Conservation (phyloP, 2,888 invertebrate genomes). For the Drosophila cognata region DNA sequence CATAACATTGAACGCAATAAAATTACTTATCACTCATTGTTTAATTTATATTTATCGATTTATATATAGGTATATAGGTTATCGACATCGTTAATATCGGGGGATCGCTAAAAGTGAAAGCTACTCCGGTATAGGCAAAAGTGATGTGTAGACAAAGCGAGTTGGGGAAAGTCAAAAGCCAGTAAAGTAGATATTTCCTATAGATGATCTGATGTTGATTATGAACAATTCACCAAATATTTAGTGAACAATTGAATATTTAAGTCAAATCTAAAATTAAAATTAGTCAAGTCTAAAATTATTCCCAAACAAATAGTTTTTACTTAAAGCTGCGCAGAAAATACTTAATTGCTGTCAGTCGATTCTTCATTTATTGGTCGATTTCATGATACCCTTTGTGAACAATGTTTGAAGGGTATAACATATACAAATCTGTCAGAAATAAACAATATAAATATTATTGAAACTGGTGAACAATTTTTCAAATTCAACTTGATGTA, state of each 20-base stretch:
- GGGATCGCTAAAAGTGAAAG: neutral
- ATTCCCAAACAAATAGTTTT: neutral
- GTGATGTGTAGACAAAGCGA: neutral
- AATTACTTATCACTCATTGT: neutral
- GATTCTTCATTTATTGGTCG: neutral
- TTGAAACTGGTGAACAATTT: neutral
- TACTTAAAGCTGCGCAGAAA: neutral
- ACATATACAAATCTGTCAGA: neutral
- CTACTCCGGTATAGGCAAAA: neutral
- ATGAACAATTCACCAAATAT: neutral
- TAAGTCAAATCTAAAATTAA: neutral
- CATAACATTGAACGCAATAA: slow-evolving; percentile 42
- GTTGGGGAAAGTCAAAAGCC: neutral
- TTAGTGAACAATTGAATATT: neutral
- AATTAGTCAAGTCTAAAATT: neutral
- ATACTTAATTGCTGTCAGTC: neutral
- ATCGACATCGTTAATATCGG: neutral
- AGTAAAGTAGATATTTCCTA: neutral
- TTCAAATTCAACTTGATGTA: neutral
- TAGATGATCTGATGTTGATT: neutral
- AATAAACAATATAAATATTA: neutral
- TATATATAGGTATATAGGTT: neutral
- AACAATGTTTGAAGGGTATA: neutral
- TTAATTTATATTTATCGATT: neutral
- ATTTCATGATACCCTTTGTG: neutral